These are phyloP conservation scores for Numida meleagris DNA, from an alignment of 2,113 vertebrate genomes.

Conservation along the genomic window DNA sequence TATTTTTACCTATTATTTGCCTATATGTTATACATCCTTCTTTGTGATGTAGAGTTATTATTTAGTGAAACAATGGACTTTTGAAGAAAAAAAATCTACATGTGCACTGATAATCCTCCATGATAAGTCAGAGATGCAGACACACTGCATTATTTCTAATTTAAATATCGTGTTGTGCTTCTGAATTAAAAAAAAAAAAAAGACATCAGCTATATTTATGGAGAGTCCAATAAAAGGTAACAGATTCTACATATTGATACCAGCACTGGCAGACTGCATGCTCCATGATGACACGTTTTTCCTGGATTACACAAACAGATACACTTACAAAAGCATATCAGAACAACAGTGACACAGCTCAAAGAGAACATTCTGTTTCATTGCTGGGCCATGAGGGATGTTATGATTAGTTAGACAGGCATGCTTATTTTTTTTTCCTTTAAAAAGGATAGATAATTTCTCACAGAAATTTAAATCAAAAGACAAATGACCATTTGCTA, in stretches of 20 bases:
- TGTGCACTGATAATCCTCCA: neutral
- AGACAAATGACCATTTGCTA: neutral
- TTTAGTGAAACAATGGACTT: neutral
- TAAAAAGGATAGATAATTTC: slow-evolving; percentile 9
- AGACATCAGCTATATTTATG: neutral
- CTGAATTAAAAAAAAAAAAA: neutral
- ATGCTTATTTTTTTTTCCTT: neutral
- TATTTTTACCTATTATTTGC: neutral
- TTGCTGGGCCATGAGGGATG: neutral
- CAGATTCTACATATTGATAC: neutral
- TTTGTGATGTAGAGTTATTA: neutral
- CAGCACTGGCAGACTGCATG: neutral
- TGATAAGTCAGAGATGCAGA: neutral
- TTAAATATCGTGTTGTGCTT: neutral
- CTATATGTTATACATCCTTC: neutral
- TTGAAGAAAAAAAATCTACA: neutral
- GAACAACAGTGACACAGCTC: neutral
- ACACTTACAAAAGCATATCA: neutral
- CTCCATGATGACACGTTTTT: neutral
- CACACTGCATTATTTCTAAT: neutral
- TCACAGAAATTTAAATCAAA: slow-evolving; percentile 49
- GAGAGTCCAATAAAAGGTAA: neutral
- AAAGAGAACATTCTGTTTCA: neutral
- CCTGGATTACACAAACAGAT: neutral
- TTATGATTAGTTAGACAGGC: neutral